Evolutionary conservation across 2,113 vertebrate species (phyloP).

Genomic region (Corydoras maculifer): DNA sequence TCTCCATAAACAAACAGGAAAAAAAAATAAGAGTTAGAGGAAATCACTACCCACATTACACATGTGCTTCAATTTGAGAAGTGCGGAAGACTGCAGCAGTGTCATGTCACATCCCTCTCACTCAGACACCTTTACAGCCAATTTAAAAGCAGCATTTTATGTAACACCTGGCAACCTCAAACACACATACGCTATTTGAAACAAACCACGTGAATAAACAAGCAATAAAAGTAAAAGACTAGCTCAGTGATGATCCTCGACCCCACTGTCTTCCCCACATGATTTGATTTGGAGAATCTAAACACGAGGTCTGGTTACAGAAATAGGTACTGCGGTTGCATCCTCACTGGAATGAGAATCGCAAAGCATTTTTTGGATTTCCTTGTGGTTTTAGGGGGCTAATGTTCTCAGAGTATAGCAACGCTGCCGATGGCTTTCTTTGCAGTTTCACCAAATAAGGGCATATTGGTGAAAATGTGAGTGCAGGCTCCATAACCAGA

Average conservation of each 20-base stretch:
- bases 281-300: conserved; percentile 31
- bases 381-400: conserved; percentile 59
- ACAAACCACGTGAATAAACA: not conserved
- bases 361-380: conserved; percentile 63
- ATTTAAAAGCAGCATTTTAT: conserved; percentile 24
- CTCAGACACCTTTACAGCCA: not conserved
- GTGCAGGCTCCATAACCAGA: conserved; percentile 43
- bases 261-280: conserved; percentile 14
- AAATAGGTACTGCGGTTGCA: conserved; percentile 47
- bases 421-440: conserved; percentile 45
- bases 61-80: conserved; percentile 39
- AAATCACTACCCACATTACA: too few relatives aligned
- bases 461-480: conserved; percentile 61
- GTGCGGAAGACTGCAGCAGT: conserved; percentile 6
- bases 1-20: too few relatives aligned
- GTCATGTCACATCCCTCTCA: not conserved
- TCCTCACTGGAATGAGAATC: conserved; percentile 60
- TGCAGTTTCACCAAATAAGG: conserved; percentile 73
- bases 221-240: not conserved
- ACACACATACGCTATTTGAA: not conserved
- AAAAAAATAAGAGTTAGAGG: too few relatives aligned
- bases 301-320: conserved; percentile 37
- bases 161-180: conserved; percentile 18
- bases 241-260: conserved; percentile 13
- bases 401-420: conserved; percentile 47